Evolutionary conservation across 2,888 invertebrate species (phyloP).

Genomic region (Sinodicranocentrus sp.): DNA sequence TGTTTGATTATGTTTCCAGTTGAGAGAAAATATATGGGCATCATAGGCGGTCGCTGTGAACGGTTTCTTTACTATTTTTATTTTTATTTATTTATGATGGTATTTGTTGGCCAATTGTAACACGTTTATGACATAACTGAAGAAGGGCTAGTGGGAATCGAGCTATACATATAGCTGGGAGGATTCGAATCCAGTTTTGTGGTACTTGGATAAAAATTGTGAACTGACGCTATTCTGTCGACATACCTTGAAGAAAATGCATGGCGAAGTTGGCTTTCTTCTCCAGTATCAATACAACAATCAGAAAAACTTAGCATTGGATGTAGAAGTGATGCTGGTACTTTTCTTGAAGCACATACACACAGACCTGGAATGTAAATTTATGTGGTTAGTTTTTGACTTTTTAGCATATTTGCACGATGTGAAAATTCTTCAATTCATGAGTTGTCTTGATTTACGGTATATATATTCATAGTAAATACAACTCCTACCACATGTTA

Average conservation of each 20-base stretch:
- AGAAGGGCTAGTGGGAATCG: constrained; percentile 33
- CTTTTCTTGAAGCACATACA: constrained; percentile 35
- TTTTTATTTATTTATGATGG: no score
- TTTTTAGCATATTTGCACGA: no score
- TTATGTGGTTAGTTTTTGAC: no score
- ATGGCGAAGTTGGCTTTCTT: constrained; percentile 38
- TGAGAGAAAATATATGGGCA: no score
- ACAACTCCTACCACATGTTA: constrained; percentile 65
- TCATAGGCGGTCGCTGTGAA: no score
- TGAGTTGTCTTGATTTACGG: neutral
- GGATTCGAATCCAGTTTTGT: constrained; percentile 46
- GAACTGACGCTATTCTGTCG: constrained; percentile 62
- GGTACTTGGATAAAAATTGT: constrained; percentile 52
- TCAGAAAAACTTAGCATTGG: constrained; percentile 43
- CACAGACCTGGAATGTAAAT: no score
- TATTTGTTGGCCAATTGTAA: no score
- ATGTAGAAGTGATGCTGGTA: constrained; percentile 37
- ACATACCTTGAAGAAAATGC: constrained; percentile 56
- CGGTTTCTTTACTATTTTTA: no score
- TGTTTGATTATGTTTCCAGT: no score
- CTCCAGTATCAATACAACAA: constrained; percentile 50
- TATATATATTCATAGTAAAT: constrained; percentile 1
- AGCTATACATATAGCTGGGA: constrained; percentile 59
- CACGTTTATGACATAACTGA: neutral
- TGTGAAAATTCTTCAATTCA: no score